These are phyloP conservation scores for Osmerus eperlanus DNA, from an alignment of 2,113 vertebrate genomes.

Conservation along the genomic window DNA sequence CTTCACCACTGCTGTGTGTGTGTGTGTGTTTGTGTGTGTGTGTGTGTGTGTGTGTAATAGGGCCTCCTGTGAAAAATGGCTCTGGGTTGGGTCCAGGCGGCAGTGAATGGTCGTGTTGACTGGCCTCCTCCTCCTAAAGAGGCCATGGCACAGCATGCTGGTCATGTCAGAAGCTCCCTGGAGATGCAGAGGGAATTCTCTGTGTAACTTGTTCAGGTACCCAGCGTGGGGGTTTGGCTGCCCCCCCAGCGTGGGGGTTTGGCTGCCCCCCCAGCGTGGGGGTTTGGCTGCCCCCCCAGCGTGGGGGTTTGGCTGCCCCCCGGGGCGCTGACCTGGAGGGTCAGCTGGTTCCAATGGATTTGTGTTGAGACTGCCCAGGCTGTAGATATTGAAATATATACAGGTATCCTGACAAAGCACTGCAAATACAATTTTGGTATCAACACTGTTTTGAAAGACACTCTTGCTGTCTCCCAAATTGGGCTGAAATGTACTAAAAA, in stretches of 20 bases:
- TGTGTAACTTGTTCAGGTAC: too few species aligned
- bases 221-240: too few species aligned
- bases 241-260: too few species aligned
- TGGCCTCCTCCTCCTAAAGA: conserved; percentile 31
- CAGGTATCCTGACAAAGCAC: not conserved
- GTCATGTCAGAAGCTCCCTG: conserved; percentile 20
- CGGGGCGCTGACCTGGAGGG: too few species aligned
- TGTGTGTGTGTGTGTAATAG: conserved; percentile 19
- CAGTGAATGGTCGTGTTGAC: conserved; percentile 33
- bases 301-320: too few species aligned
- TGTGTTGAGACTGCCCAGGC: too few species aligned
- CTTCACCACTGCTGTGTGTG: not conserved
- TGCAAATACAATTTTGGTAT: not conserved
- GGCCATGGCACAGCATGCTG: conserved; percentile 3
- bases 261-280: too few species aligned
- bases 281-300: too few species aligned
- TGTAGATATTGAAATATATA: too few species aligned
- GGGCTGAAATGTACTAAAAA: not conserved
- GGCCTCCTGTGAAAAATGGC: conserved; percentile 18
- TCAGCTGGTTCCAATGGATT: too few species aligned
- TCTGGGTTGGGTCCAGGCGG: conserved; percentile 43
- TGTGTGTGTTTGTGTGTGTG: conserved; percentile 30
- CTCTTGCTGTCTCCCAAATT: not conserved
- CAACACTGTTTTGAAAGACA: not conserved
- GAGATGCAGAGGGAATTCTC: not conserved